These are phyloP conservation scores for Pimephales promelas DNA, from an alignment of 2,113 vertebrate genomes.

Conservation along the genomic window DNA sequence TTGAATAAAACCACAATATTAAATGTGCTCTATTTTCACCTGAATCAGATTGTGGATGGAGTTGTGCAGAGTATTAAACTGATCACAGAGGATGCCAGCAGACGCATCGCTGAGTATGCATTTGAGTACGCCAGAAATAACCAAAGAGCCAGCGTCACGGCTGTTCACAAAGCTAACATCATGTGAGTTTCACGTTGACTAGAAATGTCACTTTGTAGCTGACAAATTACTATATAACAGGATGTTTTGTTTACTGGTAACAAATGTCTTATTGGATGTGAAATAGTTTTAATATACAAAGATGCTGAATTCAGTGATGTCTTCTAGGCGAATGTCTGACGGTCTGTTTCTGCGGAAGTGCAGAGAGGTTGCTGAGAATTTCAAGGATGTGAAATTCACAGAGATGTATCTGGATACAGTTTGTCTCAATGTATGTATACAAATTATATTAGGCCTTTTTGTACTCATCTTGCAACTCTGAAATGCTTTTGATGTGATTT, in stretches of 20 bases:
- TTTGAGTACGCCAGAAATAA: constrained; percentile 95
- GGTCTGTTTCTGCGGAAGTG: constrained; percentile 94
- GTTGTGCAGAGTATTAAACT: constrained; percentile 98
- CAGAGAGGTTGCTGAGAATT: constrained; percentile 93
- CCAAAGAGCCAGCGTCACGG: constrained; percentile 88
- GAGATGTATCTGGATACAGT: constrained; percentile 98
- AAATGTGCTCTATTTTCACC: not conserved
- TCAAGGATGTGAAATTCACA: constrained; percentile 94
- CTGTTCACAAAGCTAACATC: constrained; percentile 97
- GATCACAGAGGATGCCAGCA: constrained; percentile 91
- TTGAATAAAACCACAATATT: not conserved
- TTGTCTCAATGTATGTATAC: constrained; percentile 88
- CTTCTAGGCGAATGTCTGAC: constrained; percentile 93
- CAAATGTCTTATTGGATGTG: not conserved
- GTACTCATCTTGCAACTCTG: too few relatives aligned
- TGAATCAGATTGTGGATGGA: constrained; percentile 91
- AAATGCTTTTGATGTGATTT: not conserved
- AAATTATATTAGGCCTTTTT: not conserved
- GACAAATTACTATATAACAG: not conserved
- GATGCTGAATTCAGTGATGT: constrained; percentile 33
- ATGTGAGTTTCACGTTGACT: constrained; percentile 77
- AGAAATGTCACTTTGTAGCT: constrained; percentile 35
- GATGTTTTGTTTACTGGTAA: not conserved
- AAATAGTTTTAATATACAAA: not conserved
- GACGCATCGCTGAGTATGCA: constrained; percentile 92